Evolutionary conservation across 1,140 invertebrate genomes (phyloP).

Genomic region (Drosophila oshimai): DNA sequence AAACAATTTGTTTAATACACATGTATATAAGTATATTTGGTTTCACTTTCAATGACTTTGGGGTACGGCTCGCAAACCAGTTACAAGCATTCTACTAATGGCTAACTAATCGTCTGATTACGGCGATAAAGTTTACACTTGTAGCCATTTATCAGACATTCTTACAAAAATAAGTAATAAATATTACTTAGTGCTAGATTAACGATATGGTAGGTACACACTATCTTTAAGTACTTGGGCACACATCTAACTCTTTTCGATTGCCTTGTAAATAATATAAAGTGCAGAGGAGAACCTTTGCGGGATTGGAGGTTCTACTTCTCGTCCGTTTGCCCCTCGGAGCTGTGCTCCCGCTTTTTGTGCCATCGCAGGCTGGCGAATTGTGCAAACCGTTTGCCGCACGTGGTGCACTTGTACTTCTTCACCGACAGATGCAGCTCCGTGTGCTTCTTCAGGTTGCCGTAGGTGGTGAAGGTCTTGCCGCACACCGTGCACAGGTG

Average conservation of each 20-base stretch:
- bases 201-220: constrained; percentile 47
- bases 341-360: constrained; percentile 44
- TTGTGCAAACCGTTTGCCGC: constrained; percentile 70
- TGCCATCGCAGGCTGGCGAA: constrained; percentile 78
- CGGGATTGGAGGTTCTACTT: constrained; percentile 17
- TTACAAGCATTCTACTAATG: constrained; percentile 36
- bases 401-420: constrained; percentile 71
- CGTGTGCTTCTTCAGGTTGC: constrained; percentile 73
- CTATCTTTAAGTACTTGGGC: constrained; percentile 14
- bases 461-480: constrained; percentile 74
- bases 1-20: background rate
- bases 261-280: constrained; percentile 23
- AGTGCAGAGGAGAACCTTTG: constrained; percentile 1
- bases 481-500: constrained; percentile 75
- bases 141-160: constrained; percentile 21
- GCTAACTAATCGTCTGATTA: constrained; percentile 43
- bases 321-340: constrained; percentile 5
- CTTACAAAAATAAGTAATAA: constrained; percentile 28
- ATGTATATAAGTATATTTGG: constrained; percentile 6
- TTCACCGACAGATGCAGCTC: constrained; percentile 71
- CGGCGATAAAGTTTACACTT: constrained; percentile 28
- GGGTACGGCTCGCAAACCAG: constrained; percentile 9
- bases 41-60: constrained; percentile 27
- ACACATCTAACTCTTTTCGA: constrained; percentile 19
- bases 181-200: constrained; percentile 49